phyloP scores from a whole-genome alignment of 2,888 invertebrate species.

The Mesopsocus fuscifrons region DNA sequence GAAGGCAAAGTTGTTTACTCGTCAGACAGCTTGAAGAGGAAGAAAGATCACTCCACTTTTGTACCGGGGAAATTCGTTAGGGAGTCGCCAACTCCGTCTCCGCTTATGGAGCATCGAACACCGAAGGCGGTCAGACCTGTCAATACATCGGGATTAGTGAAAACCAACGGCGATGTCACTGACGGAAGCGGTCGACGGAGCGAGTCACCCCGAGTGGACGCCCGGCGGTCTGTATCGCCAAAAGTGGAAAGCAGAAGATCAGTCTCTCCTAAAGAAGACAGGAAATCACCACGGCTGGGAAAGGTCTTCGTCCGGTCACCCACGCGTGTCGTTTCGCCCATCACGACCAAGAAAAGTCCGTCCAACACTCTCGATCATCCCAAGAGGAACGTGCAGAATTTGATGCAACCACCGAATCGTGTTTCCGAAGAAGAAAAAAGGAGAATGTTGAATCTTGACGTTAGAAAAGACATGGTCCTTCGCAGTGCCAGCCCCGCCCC shows the following conservation, averaged over 20 bases:
- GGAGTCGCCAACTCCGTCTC: constrained; percentile 33
- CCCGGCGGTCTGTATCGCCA: too few relatives aligned
- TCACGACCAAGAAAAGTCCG: constrained; percentile 20
- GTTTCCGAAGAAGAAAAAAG: background rate
- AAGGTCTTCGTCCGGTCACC: constrained; percentile 13
- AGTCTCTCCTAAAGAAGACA: too few relatives aligned
- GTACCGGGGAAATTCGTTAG: constrained; percentile 76
- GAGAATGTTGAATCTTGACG: background rate
- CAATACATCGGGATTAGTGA: constrained; percentile 13
- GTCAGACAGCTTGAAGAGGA: constrained; percentile 60
- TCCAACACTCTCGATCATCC: constrained; percentile 18
- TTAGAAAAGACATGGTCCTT: background rate
- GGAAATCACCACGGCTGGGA: background rate
- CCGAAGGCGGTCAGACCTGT: constrained; percentile 28
- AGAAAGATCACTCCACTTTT: constrained; percentile 43
- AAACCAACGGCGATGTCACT: constrained; percentile 27
- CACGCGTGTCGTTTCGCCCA: constrained; percentile 15
- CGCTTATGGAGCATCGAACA: constrained; percentile 27
- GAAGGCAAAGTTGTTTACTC: constrained; percentile 77
- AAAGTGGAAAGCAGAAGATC: too few relatives aligned
- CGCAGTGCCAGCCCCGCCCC: background rate
- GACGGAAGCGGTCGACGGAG: constrained; percentile 23
- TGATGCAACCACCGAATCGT: background rate
- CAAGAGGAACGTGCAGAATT: background rate
- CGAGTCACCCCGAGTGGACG: constrained; percentile 15